A percentile compares a stretch with the other conserved stretches of the same genome.
These are phyloP conservation scores for Myopa testacea DNA, from an alignment of 2,888 invertebrate species.

Conservation along the genomic window DNA sequence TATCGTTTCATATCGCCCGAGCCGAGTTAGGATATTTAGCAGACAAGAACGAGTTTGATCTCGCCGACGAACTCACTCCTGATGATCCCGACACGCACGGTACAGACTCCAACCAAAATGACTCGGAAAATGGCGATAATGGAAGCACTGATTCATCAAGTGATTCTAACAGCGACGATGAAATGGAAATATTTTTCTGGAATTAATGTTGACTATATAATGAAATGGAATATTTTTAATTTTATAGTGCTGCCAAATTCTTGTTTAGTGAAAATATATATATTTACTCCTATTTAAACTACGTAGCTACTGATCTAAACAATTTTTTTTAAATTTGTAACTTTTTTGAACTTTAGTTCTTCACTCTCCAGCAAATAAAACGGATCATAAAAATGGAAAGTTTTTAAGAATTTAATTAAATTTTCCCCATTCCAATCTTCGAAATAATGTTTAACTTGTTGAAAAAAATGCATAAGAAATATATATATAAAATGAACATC, in stretches of 20 bases:
- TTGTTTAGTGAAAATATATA: slow-evolving; percentile 2
- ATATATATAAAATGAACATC: no score
- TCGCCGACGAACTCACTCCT: neutral
- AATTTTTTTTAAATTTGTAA: no score
- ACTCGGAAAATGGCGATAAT: neutral
- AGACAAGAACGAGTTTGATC: slow-evolving; percentile 31
- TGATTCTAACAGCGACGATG: slow-evolving; percentile 25
- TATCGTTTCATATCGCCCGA: slow-evolving; percentile 33
- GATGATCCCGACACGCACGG: neutral
- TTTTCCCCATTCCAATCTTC: no score
- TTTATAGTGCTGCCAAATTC: slow-evolving; percentile 15
- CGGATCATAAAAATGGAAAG: no score
- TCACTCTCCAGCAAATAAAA: no score
- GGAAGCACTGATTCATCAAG: neutral
- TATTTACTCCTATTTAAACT: no score
- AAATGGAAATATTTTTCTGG: slow-evolving; percentile 12
- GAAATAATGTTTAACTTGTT: no score
- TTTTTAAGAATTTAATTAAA: no score
- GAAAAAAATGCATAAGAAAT: no score
- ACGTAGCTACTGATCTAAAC: no score
- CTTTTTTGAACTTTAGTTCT: no score
- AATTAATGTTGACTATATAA: neutral
- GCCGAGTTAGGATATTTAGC: slow-evolving; percentile 20
- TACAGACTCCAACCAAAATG: neutral
- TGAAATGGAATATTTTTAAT: slow-evolving; percentile 10